Conservation (phyloP, 2,888 invertebrate species). For the Smittia aterrima region DNA sequence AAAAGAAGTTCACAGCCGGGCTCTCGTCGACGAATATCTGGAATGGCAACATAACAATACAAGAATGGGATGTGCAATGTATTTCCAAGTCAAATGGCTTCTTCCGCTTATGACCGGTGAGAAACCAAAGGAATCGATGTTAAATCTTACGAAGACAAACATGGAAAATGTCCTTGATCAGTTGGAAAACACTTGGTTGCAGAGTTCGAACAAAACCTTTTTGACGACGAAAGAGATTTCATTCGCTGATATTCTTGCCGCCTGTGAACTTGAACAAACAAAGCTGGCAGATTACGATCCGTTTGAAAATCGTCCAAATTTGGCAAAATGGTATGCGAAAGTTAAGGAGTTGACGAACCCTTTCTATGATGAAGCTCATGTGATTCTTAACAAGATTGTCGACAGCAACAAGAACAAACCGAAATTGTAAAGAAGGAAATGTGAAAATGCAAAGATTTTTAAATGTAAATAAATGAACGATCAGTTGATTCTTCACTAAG, state of each 20-base stretch:
- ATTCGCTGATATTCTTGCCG: conserved; percentile 72
- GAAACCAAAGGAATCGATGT: conserved; percentile 51
- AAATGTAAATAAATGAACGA: too few relatives aligned
- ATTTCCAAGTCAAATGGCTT: conserved; percentile 59
- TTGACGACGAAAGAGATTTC: conserved; percentile 64
- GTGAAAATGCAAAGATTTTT: too few relatives aligned
- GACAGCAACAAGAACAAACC: background rate
- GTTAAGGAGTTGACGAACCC: conserved; percentile 63
- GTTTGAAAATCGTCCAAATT: conserved; percentile 58
- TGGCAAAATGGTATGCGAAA: conserved; percentile 64
- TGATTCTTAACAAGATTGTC: conserved; percentile 57
- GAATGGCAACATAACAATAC: conserved; percentile 70
- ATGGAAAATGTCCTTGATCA: conserved; percentile 42
- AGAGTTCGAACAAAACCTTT: conserved; percentile 54
- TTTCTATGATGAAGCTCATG: conserved; percentile 64
- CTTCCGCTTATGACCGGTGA: conserved; percentile 57
- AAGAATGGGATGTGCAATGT: conserved; percentile 59
- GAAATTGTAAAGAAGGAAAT: background rate
- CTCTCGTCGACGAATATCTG: conserved; percentile 66
- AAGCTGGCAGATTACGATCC: conserved; percentile 70
- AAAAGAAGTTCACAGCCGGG: conserved; percentile 57
- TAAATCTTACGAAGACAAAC: conserved; percentile 51
- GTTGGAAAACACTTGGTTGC: conserved; percentile 60
- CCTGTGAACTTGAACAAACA: conserved; percentile 76
- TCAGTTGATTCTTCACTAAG: too few relatives aligned